Evolutionary conservation across 1,140 invertebrate species (phyloP).

Genomic region (Pseudomyrmex sp.): DNA sequence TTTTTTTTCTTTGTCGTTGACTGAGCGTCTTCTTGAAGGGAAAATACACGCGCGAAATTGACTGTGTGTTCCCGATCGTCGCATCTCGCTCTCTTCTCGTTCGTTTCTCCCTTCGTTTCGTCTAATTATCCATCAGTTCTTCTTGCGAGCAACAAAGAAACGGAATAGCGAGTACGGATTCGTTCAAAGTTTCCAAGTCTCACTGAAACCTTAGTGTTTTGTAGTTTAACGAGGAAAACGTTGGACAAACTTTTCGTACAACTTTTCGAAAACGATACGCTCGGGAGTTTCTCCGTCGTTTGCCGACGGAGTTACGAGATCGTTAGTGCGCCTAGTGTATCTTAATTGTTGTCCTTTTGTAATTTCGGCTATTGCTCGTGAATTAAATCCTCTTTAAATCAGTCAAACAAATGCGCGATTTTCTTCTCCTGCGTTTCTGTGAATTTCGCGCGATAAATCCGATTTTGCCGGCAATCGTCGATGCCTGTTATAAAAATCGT

Average conservation of each 20-base stretch:
- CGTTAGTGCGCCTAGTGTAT: constrained; percentile 5
- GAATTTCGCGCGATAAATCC: constrained; percentile 10
- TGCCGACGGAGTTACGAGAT: constrained; percentile 14
- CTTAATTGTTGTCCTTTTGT: constrained; percentile 6
- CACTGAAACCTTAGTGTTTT: constrained; percentile 38
- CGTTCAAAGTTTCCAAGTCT: constrained; percentile 50
- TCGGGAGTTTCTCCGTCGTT: constrained; percentile 33
- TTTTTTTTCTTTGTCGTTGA: neutral
- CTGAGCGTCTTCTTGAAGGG: neutral
- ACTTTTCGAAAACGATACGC: constrained; percentile 40
- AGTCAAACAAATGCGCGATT: neutral
- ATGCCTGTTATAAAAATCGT: neutral
- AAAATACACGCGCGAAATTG: constrained; percentile 6
- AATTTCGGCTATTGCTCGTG: neutral
- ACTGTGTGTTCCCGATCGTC: constrained; percentile 21
- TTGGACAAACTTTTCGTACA: constrained; percentile 38
- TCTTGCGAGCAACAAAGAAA: constrained; percentile 40
- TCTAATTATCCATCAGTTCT: constrained; percentile 24
- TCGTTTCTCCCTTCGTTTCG: constrained; percentile 4
- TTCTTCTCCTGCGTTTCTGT: neutral
- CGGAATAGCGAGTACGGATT: constrained; percentile 41
- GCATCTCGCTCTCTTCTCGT: neutral
- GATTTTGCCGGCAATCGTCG: constrained; percentile 18
- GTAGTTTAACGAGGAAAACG: constrained; percentile 40
- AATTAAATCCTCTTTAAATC: neutral